A percentile compares a stretch with the other conserved stretches of the same genome.
phyloP scores from a whole-genome alignment of 1,140 invertebrate species.

The Ips nitidus region DNA sequence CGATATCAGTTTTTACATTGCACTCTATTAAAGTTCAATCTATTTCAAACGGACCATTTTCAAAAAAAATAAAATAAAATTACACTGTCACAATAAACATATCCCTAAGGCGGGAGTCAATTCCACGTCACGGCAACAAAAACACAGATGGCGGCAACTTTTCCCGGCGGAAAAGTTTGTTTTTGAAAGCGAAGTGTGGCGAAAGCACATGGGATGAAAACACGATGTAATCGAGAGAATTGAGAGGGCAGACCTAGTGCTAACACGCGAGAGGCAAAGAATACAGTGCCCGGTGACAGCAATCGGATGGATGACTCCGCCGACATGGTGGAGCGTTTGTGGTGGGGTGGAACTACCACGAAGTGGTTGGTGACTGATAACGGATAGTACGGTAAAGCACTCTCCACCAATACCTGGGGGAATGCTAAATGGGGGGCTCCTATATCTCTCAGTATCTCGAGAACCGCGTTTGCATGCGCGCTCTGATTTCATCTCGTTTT shows the following conservation, averaged over 20 bases:
- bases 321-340: slow-evolving; percentile 24
- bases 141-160: slow-evolving; percentile 10
- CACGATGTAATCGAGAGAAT: slow-evolving; percentile 22
- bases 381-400: slow-evolving; percentile 22
- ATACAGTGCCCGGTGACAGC: slow-evolving; percentile 24
- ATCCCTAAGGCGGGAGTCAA: background rate
- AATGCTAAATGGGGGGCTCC: background rate
- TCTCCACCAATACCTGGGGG: slow-evolving; percentile 6
- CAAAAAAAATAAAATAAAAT: background rate
- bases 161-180: slow-evolving; percentile 5
- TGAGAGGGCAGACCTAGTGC: slow-evolving; percentile 19
- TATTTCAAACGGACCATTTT: background rate
- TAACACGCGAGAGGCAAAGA: slow-evolving; percentile 22
- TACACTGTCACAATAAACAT: background rate
- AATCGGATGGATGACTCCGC: slow-evolving; percentile 29
- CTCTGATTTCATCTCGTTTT: slow-evolving; percentile 5
- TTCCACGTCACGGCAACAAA: slow-evolving; percentile 6
- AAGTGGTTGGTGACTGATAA: slow-evolving; percentile 32
- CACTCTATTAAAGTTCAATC: too few species aligned
- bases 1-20: too few species aligned
- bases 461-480: slow-evolving; percentile 13
- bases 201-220: slow-evolving; percentile 24
- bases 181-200: slow-evolving; percentile 8
- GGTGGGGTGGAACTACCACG: slow-evolving; percentile 27
- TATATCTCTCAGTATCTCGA: slow-evolving; percentile 13